Percentiles rank a stretch among this genome's conserved stretches.
Conservation (phyloP, 2,113 vertebrate species). For the Prunella fulvescens region DNA sequence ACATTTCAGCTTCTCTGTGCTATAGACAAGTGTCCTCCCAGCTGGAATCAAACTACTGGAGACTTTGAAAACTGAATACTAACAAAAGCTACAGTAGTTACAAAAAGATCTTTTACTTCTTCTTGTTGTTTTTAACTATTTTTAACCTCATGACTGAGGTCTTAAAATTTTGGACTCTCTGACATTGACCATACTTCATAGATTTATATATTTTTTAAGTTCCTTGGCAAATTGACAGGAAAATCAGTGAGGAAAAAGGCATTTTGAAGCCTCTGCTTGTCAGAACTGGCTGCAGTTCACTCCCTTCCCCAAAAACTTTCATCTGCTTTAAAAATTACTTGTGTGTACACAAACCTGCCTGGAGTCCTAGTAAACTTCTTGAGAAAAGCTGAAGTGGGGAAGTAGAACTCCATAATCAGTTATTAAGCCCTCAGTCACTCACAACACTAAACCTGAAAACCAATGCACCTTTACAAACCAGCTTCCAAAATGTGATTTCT, state of each 20-base stretch:
- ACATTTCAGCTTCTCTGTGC: background rate
- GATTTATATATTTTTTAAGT: background rate
- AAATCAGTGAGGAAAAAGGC: background rate
- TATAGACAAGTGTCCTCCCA: background rate
- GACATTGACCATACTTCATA: background rate
- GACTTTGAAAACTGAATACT: background rate
- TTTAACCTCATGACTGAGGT: background rate
- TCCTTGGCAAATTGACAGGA: background rate
- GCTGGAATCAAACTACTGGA: background rate
- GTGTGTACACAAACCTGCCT: background rate
- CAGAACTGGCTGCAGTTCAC: background rate
- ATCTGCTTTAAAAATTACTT: background rate
- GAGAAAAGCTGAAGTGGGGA: background rate
- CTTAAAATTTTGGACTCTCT: background rate
- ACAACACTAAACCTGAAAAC: background rate
- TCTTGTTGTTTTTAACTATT: background rate
- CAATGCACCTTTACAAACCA: background rate
- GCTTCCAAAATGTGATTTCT: background rate
- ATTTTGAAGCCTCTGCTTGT: background rate
- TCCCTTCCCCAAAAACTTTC: background rate
- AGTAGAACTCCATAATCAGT: background rate
- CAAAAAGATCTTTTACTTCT: background rate
- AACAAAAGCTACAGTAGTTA: background rate
- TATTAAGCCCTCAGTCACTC: background rate
- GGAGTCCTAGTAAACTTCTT: background rate